Evolutionary conservation across 2,888 invertebrate species (phyloP), one percentile per base, ranked within the genome.

Genomic region (Macrophya annulata): DNA sequence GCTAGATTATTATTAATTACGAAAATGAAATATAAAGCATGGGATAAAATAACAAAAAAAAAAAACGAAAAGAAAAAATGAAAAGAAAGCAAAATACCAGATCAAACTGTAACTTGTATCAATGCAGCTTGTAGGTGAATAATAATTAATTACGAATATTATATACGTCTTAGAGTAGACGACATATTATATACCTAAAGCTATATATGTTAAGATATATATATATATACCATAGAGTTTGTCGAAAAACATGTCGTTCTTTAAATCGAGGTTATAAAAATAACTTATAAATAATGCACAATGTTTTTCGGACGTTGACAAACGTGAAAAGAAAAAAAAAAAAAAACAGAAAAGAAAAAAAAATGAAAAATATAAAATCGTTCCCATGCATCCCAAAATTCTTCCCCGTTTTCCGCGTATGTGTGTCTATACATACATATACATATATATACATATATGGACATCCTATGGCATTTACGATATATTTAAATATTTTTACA

Each of bases 271-370:
- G 87, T 31, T 45, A 45, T 45, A 86, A 87, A 89, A 88, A 86
- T 84, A 89, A 86, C 89, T 91, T 88, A 91, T 90, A 90, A 92
- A 92, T 91, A 91, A 91, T 92, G 89, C 89, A 92, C 88, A 91
- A 91, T 92, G 92, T 92, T 93, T 92, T 92, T 92, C 92, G 92
- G 92, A 92, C 92, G 89, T 92, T 92, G 90, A n/a, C 9, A 40
- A 71, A 71, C 31, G 9, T 0, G 12, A 25, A 65, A 2, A 10
- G 8, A 65, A n/a, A 65, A 15, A 25, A 10, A 31, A 68, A 12
- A 31, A 65, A 31, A 31, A 10, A 68, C 2, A 17, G 12, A 68
- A 68, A 31, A 4, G 65, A 68, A 31, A 37, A 55, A 55, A 55
- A 55, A n/a, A 48, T 15, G 43, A 43, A 9, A 9, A 17, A 55